A percentile compares a stretch with the other conserved stretches of the same genome.
Evolutionary conservation across 2,888 invertebrate species (phyloP).

Genomic region (Margaritifera margaritifera): DNA sequence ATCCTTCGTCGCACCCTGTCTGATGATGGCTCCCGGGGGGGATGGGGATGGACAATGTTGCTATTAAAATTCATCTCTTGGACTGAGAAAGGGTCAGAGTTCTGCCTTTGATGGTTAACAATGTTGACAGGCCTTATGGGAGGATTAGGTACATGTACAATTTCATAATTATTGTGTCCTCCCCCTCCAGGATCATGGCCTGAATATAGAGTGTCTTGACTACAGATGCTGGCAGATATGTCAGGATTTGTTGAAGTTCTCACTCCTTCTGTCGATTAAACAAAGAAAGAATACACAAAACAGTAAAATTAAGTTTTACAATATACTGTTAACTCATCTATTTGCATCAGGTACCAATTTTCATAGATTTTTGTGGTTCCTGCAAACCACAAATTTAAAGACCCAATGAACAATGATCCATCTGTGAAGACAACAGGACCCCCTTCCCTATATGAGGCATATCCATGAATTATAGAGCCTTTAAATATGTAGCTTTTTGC

Average conservation of each 20-base stretch:
- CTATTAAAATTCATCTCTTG: conserved; percentile 32
- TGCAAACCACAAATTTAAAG: no score
- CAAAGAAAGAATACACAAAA: background rate
- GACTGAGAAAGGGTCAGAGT: conserved; percentile 45
- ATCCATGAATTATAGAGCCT: no score
- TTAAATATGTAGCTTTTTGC: no score
- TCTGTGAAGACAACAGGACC: no score
- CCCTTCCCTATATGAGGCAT: no score
- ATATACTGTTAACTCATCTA: background rate
- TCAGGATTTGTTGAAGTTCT: conserved; percentile 26
- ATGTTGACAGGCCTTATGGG: conserved; percentile 10
- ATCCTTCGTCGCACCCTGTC: conserved; percentile 57
- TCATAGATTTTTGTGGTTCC: no score
- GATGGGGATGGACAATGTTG: conserved; percentile 66
- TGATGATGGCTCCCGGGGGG: conserved; percentile 66
- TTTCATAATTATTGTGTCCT: no score
- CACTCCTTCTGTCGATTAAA: conserved; percentile 27
- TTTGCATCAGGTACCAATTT: background rate
- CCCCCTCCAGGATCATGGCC: conserved; percentile 36
- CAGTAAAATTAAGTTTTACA: background rate
- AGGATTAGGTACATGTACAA: conserved; percentile 28
- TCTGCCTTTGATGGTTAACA: conserved; percentile 40
- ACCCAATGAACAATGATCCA: no score
- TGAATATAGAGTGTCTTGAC: conserved; percentile 38
- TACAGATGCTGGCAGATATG: conserved; percentile 39